These are phyloP conservation scores for Colletes latitarsis DNA, from an alignment of 1,140 invertebrate species.

Conservation along the genomic window DNA sequence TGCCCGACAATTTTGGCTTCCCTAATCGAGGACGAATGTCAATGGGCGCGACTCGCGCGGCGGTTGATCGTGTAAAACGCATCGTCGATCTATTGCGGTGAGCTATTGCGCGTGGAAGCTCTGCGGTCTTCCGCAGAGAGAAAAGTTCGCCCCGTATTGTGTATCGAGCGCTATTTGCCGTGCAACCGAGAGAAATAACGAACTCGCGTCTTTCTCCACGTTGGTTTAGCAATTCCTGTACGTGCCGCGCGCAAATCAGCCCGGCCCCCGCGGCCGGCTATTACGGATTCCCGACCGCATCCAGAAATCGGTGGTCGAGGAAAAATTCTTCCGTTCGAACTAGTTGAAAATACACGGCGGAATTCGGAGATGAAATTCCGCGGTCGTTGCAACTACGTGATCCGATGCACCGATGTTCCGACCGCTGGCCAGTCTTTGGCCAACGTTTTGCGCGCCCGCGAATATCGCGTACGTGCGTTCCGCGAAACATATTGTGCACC, in stretches of 20 bases:
- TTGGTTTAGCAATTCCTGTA: conserved; percentile 53
- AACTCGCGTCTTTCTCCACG: conserved; percentile 25
- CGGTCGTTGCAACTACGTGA: conserved; percentile 40
- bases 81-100: conserved; percentile 53
- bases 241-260: conserved; percentile 52
- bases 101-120: conserved; percentile 44
- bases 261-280: conserved; percentile 40
- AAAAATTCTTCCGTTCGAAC: conserved; percentile 62
- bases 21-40: conserved; percentile 1
- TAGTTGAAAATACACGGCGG: conserved; percentile 58
- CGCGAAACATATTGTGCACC: neutral
- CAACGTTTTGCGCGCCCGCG: neutral
- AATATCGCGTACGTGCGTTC: neutral
- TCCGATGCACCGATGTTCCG: conserved; percentile 31
- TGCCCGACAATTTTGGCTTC: too few species aligned
- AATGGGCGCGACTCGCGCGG: conserved; percentile 27
- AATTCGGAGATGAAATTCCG: conserved; percentile 65
- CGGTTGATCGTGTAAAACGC: conserved; percentile 26
- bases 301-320: conserved; percentile 58
- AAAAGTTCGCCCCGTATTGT: conserved; percentile 34
- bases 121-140: conserved; percentile 48
- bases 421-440: neutral
- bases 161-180: neutral
- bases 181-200: conserved; percentile 22
- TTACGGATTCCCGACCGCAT: conserved; percentile 59